Evolutionary conservation across 2,888 invertebrate species (phyloP), one percentile per base, ranked within the genome.

Genomic region (Andrena fulva): DNA sequence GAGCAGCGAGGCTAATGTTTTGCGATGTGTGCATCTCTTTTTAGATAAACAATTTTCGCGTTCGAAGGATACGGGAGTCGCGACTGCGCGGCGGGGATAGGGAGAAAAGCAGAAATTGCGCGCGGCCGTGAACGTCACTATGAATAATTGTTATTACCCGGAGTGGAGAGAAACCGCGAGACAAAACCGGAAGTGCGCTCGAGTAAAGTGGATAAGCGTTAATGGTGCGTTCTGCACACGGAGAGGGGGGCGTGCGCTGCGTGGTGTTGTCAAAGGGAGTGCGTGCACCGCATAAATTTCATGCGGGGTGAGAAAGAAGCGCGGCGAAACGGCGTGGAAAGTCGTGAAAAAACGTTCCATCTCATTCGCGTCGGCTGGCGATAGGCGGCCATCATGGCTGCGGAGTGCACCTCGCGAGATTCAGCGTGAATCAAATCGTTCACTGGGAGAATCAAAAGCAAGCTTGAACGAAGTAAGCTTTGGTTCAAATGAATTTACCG

Each of bases 181-280:
- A 74, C 68, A 70, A 83, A 82, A 81, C 80, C 84, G 89, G 85
- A 86, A 89, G 83, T 83, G 72, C 69, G 81, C 71, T 77, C 72
- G 85, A 80, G 86, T 75, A 80, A 80, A 88, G 71, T 79, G 85
- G 76, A 75, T 64, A 77, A 86, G 72, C 82, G 77, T 56, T 70
- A 68, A 78, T 77, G 56, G 74, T 54, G 81, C 84, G 75, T 71
- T 79, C 56, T 24, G 56, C 56, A 62, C 62, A 72, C 48, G 73
- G 60, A 73, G 48, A 63, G 77, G 73, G 75, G 63, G 70, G 68
- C 66, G 82, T 80, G 72, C 35, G 8, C 56, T 56, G 56, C 24
- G 56, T 66, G 60, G 59, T 69, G 56, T 77, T 73, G 73, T 82
- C 82, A 80, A 87, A 87, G 76, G 71, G 77, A 72, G 68, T 72